Percentiles rank a stretch among this genome's conserved stretches.
Conservation (phyloP, 2,113 vertebrate species). For the Brachypteracias leptosomus region DNA sequence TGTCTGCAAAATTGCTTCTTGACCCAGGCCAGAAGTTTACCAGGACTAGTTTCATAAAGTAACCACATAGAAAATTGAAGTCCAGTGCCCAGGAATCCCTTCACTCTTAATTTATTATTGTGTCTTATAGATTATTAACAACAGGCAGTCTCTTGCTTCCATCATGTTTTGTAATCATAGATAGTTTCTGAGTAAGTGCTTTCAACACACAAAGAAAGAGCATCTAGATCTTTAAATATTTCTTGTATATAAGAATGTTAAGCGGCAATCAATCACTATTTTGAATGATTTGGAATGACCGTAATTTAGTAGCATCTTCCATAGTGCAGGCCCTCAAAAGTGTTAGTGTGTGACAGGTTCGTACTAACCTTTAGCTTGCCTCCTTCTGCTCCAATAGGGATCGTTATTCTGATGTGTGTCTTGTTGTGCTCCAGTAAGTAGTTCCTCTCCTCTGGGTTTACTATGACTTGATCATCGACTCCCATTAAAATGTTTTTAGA, state of each 20-base stretch:
- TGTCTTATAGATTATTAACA: background rate
- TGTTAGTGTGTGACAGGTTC: background rate
- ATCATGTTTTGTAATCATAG: background rate
- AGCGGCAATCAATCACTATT: background rate
- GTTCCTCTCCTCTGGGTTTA: slow-evolving; percentile 16
- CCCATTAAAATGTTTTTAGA: slow-evolving; percentile 76
- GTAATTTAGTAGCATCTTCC: background rate
- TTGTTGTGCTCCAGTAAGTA: slow-evolving; percentile 66
- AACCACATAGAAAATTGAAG: background rate
- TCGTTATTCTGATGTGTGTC: slow-evolving; percentile 54
- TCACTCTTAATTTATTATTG: background rate
- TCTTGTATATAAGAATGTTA: background rate
- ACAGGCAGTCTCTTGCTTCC: background rate
- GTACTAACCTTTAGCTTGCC: slow-evolving; percentile 66
- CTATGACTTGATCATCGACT: slow-evolving; percentile 57
- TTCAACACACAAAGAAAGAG: background rate
- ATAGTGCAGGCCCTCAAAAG: background rate
- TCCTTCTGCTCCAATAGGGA: slow-evolving; percentile 80
- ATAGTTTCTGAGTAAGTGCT: background rate
- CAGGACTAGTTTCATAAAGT: background rate
- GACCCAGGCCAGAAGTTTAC: background rate
- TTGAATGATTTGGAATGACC: background rate
- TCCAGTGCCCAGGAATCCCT: background rate
- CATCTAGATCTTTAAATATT: background rate
- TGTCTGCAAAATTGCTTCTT: background rate